Conservation (phyloP, 2,113 vertebrate genomes). For the Solea solea region DNA sequence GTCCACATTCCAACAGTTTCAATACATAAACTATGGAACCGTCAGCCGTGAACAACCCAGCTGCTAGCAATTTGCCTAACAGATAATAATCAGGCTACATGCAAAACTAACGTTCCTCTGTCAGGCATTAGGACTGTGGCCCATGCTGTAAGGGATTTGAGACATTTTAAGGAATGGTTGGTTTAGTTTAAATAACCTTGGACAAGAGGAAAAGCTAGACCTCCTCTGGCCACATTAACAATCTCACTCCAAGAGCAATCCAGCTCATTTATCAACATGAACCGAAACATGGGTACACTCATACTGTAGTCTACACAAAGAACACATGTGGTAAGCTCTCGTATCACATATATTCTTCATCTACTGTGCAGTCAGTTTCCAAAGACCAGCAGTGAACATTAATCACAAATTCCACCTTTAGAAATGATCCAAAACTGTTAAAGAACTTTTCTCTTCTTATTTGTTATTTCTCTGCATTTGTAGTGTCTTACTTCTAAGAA, state of each 20-base stretch:
- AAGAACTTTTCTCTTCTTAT: slow-evolving; percentile 29
- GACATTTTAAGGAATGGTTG: slow-evolving; percentile 75
- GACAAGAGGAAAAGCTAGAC: slow-evolving; percentile 69
- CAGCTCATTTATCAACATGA: slow-evolving; percentile 60
- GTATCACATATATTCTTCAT: slow-evolving; percentile 19
- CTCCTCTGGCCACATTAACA: slow-evolving; percentile 67
- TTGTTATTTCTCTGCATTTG: slow-evolving; percentile 4
- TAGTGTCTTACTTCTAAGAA: background rate
- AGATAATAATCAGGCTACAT: slow-evolving; percentile 91
- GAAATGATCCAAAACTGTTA: slow-evolving; percentile 11
- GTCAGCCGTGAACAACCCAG: slow-evolving; percentile 86
- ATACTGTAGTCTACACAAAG: slow-evolving; percentile 47
- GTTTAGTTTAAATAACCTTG: slow-evolving; percentile 84
- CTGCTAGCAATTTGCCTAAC: slow-evolving; percentile 91
- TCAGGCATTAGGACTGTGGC: slow-evolving; percentile 75
- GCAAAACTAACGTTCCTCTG: slow-evolving; percentile 86
- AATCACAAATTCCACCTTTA: slow-evolving; percentile 26
- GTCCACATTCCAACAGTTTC: slow-evolving; percentile 92
- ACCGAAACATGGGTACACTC: slow-evolving; percentile 32
- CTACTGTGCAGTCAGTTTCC: slow-evolving; percentile 6
- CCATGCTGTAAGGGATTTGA: slow-evolving; percentile 71
- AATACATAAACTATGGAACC: slow-evolving; percentile 88
- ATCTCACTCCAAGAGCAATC: slow-evolving; percentile 56
- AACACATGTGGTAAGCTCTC: slow-evolving; percentile 37
- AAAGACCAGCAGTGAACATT: slow-evolving; percentile 22